Conservation (phyloP, 2,797 vertebrate genomes). For the Acanthornis magna region DNA sequence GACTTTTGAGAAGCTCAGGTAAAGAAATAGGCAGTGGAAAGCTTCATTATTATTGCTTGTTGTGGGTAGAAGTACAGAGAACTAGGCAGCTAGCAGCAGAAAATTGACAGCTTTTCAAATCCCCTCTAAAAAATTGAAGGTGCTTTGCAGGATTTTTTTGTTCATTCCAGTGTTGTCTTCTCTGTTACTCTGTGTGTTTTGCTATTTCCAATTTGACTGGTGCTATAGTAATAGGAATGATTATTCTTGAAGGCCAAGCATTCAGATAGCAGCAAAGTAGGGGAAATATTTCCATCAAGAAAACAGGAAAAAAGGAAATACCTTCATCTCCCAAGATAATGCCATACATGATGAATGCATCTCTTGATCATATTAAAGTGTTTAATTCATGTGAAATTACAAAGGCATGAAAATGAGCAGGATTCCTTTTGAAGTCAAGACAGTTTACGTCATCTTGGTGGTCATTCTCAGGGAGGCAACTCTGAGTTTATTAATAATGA, state of each 20-base stretch:
- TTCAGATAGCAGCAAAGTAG: neutral
- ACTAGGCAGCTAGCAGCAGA: neutral
- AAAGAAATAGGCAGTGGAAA: conserved; percentile 23
- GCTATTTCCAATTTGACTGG: neutral
- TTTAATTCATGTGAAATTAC: conserved; percentile 53
- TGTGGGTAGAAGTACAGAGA: neutral
- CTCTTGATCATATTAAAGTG: conserved; percentile 36
- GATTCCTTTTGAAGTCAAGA: conserved; percentile 49
- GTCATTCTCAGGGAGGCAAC: conserved; percentile 29
- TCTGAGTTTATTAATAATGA: conserved; percentile 27
- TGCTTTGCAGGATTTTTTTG: neutral
- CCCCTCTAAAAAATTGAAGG: neutral
- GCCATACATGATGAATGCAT: conserved; percentile 27
- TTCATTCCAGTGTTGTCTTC: neutral
- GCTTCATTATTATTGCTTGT: conserved; percentile 7
- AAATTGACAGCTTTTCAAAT: conserved; percentile 52
- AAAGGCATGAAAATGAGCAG: conserved; percentile 51
- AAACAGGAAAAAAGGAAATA: neutral
- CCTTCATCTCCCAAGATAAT: conserved; percentile 35
- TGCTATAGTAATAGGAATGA: neutral
- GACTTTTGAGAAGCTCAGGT: conserved; percentile 5
- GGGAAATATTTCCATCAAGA: conserved; percentile 1
- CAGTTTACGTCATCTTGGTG: neutral
- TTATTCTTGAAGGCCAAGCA: neutral
- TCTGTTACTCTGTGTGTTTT: neutral